Evolutionary conservation across 2,797 vertebrate genomes (phyloP), one percentile per base, ranked within the genome.

Genomic region (Rhinophrynus dorsalis): DNA sequence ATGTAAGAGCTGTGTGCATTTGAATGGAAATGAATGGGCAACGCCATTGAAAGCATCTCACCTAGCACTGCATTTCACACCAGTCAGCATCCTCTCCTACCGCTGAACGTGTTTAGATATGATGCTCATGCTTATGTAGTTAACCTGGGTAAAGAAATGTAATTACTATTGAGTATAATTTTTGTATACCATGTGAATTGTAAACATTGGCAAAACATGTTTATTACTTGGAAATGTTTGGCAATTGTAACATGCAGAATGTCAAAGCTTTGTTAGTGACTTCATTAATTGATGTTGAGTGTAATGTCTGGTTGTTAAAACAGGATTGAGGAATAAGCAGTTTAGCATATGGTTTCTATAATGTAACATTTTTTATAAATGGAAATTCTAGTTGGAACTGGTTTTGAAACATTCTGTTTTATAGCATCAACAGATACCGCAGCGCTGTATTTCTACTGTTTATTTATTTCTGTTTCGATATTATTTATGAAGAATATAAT

Each of bases 271-370:
- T 32, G 32, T 20, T 55, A 10, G 10, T 15, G 17, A 7, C 4
- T 15, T 52, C 17, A 51, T 64, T n/a, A 50, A 51, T 20, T 50
- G 32, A 58, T 42, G 13, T 42, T 20, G 13, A 48, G 59, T 62
- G 11, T 48, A 32, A n/a, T 27, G 57, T 60, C 5, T 32, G n/a
- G 40, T 47, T 40, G 40, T n/a, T 61, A 20, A 20, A n/a, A 18
- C 8, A 15, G 58, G 29, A n/a, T n/a, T n/a, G 42, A 48, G 5
- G 5, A 45, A 2, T 9, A 17, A 26, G 27, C 23, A n/a, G 10
- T 35, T 10, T 33, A 18, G 7, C 35, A 2, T 21, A 15, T 20
- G 17, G 6, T 3, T 8, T 12, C 21, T 23, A 30, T n/a, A n/a
- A n/a, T n/a, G n/a, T n/a, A n/a, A n/a, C n/a, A n/a, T n/a, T n/a